Evolutionary conservation across 2,113 vertebrate genomes (phyloP), one percentile per base, ranked within the genome.

Genomic region (Phylloscopus trochiloides): DNA sequence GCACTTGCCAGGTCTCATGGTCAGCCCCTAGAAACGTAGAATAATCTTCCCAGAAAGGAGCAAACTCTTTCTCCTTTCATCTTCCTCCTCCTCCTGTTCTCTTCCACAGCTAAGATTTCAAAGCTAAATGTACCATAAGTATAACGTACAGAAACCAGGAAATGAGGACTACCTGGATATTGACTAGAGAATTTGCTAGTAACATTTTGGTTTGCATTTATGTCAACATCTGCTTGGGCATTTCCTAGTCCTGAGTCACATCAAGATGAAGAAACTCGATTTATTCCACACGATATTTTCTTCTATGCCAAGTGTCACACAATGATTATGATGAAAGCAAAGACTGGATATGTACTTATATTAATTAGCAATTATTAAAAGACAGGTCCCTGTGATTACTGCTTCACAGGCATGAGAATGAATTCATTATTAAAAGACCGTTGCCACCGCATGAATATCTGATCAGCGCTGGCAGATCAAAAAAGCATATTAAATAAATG

Each of bases 361-460:
- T 92, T 96, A 96, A 97, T 95, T 85, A 96, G 88, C 32, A 97
- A 86, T 79, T 97, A 96, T 74, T 80, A 92, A 63, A 84, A 91
- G 67, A 88, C 32, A 90, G 61, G 65, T 91, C 31, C 62, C 63
- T 20, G 1, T 90, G 79, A 96, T 96, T 94, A 94, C 54, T 94
- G 18, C 79, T 96, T 89, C n/a, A 93, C 22, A 50, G 54, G 76
- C 51, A 79, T 57, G n/a, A 87, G 94, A 95, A 90, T 63, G 24
- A 93, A 83, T 87, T 92, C 67, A 88, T 94, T 94, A 92, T 20
- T 78, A 71, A 28, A 48, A 92, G 61, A 32, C 31, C 3, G 2
- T 36, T 68, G 15, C 54, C 36, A 65, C 17, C 0, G 3, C 79
- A 16, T 78, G 63, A 88, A 93, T 75, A 92, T 63, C 52, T 83